These are phyloP conservation scores for Pseudanteris insignis DNA, from an alignment of 2,888 invertebrate genomes.

Conservation along the genomic window DNA sequence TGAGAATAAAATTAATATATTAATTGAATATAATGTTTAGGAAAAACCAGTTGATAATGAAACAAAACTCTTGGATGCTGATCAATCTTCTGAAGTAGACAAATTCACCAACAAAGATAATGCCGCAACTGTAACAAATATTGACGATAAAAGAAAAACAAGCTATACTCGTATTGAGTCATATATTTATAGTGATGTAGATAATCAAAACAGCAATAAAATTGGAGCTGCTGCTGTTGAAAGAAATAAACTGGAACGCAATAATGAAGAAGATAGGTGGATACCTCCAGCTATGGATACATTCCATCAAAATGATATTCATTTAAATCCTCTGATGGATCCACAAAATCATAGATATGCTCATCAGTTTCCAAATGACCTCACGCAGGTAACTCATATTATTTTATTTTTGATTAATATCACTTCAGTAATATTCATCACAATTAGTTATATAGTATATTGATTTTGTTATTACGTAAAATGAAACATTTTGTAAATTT, in stretches of 20 bases:
- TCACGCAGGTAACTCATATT: conserved; percentile 46
- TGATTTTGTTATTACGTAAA: too few species aligned
- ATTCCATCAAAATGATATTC: conserved; percentile 59
- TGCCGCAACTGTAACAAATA: conserved; percentile 7
- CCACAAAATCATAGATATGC: conserved; percentile 61
- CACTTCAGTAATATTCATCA: too few species aligned
- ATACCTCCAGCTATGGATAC: conserved; percentile 70
- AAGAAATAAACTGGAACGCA: conserved; percentile 65
- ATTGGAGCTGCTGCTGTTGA: conserved; percentile 56
- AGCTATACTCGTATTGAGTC: conserved; percentile 56
- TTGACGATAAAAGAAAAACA: conserved; percentile 58
- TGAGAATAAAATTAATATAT: too few species aligned
- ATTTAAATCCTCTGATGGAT: conserved; percentile 58
- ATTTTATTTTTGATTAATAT: too few species aligned
- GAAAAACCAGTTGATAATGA: conserved; percentile 35
- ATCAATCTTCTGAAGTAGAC: conserved; percentile 23
- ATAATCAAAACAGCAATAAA: conserved; percentile 61
- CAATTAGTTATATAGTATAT: too few species aligned
- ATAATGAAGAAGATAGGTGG: conserved; percentile 72
- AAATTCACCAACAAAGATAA: conserved; percentile 38
- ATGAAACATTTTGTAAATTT: too few species aligned
- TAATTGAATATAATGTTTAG: conserved; percentile 7
- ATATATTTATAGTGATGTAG: conserved; percentile 59
- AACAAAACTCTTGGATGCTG: too few species aligned
- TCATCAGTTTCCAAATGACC: conserved; percentile 58